Base-by-base conservation (phyloP, 2,797 vertebrate species). In the Myoxocephalus aenaeus region DNA sequence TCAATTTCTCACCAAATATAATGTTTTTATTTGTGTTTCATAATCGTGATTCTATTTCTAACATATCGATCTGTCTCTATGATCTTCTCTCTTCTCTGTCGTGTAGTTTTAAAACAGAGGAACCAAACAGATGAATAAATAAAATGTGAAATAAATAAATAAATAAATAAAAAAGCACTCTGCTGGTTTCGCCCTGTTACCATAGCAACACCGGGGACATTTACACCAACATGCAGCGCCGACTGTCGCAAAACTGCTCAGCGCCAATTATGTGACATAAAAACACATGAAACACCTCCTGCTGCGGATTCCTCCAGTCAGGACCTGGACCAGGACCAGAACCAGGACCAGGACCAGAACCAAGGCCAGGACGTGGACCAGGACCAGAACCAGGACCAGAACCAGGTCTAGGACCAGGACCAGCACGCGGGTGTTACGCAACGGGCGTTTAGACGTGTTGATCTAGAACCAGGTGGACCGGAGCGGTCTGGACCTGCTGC, bases 151-250 rank as follows among this genome's bases (percentile, higher is more conserved):
- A 57, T 9, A 10, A 38, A 61, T 8, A 29, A n/a, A n/a, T n/a
- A n/a, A 14, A 73, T 8, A 46, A 50, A 50, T 3, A 18, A 7
- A 44, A 59, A 15, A 54, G 1, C 15, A 2, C 38, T 9, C 42
- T 76, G 58, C 75, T 62, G 70, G 4, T 51, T 70, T 72, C 50
- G 29, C 68, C 70, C 68, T 81, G 91, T 92, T 83, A 46, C 91
- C 88, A 86, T 87, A 29, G 89, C 73, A 89, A 91, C 91, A 86
- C 51, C 1, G 70, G 69, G 7, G 18, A 15, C 62, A 73, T 82
- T 80, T 79, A 70, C 84, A 65, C 79, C 85, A 29, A 67, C 68
- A 73, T 0, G 62, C 71, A 34, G 73, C 13, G 22, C 67, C 2
- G 76, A 81, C 78, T 81, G 85, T 85, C 70, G 85, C 77, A 74